phyloP scores from a whole-genome alignment of 1,140 invertebrate species.

The Drosophila mauritiana region DNA sequence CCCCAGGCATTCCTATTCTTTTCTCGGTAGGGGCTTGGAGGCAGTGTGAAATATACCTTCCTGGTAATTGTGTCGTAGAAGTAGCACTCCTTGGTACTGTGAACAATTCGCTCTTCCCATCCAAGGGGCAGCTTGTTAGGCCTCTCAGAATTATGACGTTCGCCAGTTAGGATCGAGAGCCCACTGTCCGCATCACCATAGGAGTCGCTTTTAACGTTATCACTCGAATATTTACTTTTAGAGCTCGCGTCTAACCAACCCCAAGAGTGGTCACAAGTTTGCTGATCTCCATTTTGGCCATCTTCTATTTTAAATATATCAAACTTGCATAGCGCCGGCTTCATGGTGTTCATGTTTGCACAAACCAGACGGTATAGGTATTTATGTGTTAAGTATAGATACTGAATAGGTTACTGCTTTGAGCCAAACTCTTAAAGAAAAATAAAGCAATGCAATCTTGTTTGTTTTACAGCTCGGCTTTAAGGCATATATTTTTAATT shows the following conservation, averaged over 20 bases:
- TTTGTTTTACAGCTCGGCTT: background rate
- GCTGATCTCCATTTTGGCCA: background rate
- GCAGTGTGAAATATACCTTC: background rate
- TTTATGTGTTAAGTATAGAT: background rate
- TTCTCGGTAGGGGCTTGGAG: background rate
- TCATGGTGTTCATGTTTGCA: background rate
- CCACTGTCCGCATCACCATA: background rate
- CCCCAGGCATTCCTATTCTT: background rate
- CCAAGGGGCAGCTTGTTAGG: background rate
- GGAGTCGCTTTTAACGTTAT: background rate
- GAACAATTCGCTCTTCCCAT: background rate
- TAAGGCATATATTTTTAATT: background rate
- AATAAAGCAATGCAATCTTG: background rate
- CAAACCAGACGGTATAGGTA: background rate
- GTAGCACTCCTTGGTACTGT: background rate
- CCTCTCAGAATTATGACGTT: no score
- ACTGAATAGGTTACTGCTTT: background rate
- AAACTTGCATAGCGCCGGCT: background rate
- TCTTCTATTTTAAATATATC: background rate
- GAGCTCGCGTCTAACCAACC: no score
- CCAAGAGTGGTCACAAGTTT: background rate
- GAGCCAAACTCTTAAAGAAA: background rate
- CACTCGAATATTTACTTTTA: background rate
- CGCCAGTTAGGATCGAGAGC: no score
- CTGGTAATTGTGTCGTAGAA: slow-evolving; percentile 1